Percentiles rank a stretch among this genome's conserved stretches.
These are phyloP conservation scores for Sebastes variabilis DNA, from an alignment of 2,797 vertebrate species.

Conservation along the genomic window DNA sequence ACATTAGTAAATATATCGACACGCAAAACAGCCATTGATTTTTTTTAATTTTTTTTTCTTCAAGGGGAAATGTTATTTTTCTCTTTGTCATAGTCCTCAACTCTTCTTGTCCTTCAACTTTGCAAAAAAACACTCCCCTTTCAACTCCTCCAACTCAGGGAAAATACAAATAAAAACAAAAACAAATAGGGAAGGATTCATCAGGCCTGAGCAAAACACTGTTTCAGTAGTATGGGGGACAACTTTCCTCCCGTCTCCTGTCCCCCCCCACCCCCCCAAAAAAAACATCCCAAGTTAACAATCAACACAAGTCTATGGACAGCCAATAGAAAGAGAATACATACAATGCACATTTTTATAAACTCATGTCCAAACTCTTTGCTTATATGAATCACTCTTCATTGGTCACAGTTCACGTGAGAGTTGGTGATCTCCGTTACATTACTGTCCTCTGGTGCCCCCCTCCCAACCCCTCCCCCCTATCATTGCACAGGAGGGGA, in stretches of 20 bases:
- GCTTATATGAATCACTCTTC: conserved; percentile 64
- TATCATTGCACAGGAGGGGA: conserved; percentile 62
- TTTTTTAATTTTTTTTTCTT: conserved; percentile 71
- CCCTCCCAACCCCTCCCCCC: no score
- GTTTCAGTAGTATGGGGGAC: conserved; percentile 79
- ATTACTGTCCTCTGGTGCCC: conserved; percentile 56
- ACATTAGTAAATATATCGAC: conserved; percentile 2
- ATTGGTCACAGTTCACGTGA: conserved; percentile 70
- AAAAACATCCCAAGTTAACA: conserved; percentile 74
- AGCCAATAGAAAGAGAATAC: conserved; percentile 80
- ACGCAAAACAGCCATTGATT: conserved; percentile 68
- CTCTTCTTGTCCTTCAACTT: conserved; percentile 68
- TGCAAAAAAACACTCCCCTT: conserved; percentile 68
- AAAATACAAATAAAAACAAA: conserved; percentile 78
- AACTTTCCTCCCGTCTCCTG: conserved; percentile 47
- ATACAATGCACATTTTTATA: conserved; percentile 77
- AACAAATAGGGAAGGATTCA: conserved; percentile 75
- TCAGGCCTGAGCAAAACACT: conserved; percentile 83
- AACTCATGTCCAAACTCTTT: conserved; percentile 71
- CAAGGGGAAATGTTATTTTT: conserved; percentile 83
- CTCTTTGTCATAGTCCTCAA: conserved; percentile 81
- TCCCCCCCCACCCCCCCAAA: conserved; percentile 41
- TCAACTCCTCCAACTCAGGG: conserved; percentile 73
- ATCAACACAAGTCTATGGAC: conserved; percentile 81
- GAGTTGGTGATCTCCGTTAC: conserved; percentile 60